These are phyloP conservation scores for Chrysina gloriosa DNA, from an alignment of 2,888 invertebrate genomes.

Conservation along the genomic window DNA sequence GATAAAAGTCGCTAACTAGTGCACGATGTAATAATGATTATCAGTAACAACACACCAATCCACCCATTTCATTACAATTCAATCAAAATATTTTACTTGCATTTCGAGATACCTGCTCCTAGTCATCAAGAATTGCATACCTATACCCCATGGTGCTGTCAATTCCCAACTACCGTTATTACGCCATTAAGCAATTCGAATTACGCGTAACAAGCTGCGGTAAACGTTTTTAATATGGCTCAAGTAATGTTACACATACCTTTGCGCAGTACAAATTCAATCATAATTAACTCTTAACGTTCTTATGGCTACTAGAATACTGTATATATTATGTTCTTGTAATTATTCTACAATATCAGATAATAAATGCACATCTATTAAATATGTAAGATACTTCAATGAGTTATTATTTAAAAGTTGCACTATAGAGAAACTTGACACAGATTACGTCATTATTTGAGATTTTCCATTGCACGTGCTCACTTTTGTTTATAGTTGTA, in stretches of 20 bases:
- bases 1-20: no score
- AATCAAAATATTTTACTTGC: background rate
- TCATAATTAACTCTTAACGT: background rate
- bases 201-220: background rate
- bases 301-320: background rate
- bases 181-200: constrained; percentile 11
- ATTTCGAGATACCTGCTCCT: background rate
- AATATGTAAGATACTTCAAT: background rate
- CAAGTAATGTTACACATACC: background rate
- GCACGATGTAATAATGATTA: no score
- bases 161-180: constrained; percentile 19
- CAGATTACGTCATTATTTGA: constrained; percentile 26
- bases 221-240: constrained; percentile 14
- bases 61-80: background rate
- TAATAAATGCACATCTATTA: background rate
- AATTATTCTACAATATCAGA: background rate
- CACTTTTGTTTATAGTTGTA: constrained; percentile 13
- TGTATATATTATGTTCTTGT: background rate
- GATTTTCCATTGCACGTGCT: constrained; percentile 22
- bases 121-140: background rate
- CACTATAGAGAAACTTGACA: constrained; percentile 28
- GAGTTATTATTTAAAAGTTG: constrained; percentile 23
- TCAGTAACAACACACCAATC: background rate
- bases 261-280: background rate
- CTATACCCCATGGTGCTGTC: constrained; percentile 5